Evolutionary conservation across 1,140 invertebrate species (phyloP), one percentile per base, ranked within the genome.

Genomic region (Drosophila gunungcola): DNA sequence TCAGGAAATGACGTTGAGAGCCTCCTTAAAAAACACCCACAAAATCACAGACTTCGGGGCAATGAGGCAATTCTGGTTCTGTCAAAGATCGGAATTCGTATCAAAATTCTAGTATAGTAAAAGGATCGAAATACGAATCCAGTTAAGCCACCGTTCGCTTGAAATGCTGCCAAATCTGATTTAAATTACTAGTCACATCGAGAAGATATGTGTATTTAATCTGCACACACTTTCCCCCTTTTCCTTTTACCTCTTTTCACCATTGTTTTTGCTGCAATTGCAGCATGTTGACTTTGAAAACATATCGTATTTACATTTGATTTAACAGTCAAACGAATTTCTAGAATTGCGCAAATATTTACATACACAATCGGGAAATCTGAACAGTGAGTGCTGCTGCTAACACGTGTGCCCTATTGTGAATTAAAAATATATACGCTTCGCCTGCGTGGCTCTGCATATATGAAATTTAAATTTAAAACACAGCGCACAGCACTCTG

Each of bases 271-370:
- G 52, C 68, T 72, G 68, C 65, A 56, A 70, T 55, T 58, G 72
- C 60, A 53, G 12, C 36, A 36, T 61, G 49, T 56, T 53, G 56
- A 79, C 69, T 73, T 74, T 73, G 53, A 73, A 64, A 70, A 64
- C 54, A 72, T 60, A 58, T 73, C 60, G 58, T 79, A 68, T 79
- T 79, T 79, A 74, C 62, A 68, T 80, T 73, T 74, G 61, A 79
- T 73, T 79, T 79, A 64, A 60, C 69, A 74, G 68, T 60, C 61
- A 80, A 80, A 79, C 55, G 67, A 69, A 78, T 78, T 78, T 78
- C 56, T 77, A 77, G 73, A 58, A 78, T 78, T 78, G 39, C 46
- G 65, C 73, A 78, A 78, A 78, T 78, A 78, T 78, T 78, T 78
- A 69, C 51, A 62, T 70, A 70, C 64, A 45, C 63, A 56, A 76